A percentile compares a stretch with the other conserved stretches of the same genome.
These are phyloP conservation scores for Apodemia zela DNA, from an alignment of 2,888 invertebrate species.

Conservation along the genomic window DNA sequence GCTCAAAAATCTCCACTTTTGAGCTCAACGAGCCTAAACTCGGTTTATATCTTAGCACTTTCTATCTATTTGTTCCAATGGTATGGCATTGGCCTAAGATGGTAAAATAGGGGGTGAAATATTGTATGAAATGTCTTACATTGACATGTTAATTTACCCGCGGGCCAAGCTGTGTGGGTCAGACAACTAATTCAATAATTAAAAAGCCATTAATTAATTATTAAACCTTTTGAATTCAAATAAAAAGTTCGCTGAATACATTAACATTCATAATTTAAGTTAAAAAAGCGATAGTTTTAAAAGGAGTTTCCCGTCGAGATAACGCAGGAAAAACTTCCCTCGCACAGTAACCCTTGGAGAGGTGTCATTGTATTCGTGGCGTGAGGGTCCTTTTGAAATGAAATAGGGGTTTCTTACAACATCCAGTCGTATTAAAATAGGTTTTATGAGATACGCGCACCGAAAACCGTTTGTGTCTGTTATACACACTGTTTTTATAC, in stretches of 20 bases:
- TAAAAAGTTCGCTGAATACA: background rate
- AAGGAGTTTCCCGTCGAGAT: constrained; percentile 2
- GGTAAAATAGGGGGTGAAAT: too few species aligned
- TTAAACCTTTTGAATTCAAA: background rate
- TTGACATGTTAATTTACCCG: too few species aligned
- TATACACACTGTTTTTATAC: background rate
- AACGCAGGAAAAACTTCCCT: constrained; percentile 6
- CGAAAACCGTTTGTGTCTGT: background rate
- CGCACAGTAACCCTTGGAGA: constrained; percentile 8
- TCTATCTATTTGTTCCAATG: too few species aligned
- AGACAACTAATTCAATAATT: too few species aligned
- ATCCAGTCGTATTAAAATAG: constrained; percentile 15
- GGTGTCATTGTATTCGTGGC: constrained; percentile 9
- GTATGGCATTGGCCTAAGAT: too few species aligned
- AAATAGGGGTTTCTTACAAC: constrained; percentile 15
- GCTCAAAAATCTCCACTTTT: too few species aligned
- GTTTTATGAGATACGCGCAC: constrained; percentile 3
- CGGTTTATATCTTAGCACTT: too few species aligned
- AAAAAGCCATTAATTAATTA: background rate
- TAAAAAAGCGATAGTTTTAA: constrained; percentile 9
- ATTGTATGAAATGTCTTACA: too few species aligned
- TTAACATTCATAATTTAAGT: constrained; percentile 4
- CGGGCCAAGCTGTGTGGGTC: too few species aligned
- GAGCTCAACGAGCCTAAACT: too few species aligned
- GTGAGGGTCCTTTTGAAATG: constrained; percentile 14